These are phyloP conservation scores for Ormyrus nitidulus DNA, from an alignment of 2,888 invertebrate species.

Conservation along the genomic window DNA sequence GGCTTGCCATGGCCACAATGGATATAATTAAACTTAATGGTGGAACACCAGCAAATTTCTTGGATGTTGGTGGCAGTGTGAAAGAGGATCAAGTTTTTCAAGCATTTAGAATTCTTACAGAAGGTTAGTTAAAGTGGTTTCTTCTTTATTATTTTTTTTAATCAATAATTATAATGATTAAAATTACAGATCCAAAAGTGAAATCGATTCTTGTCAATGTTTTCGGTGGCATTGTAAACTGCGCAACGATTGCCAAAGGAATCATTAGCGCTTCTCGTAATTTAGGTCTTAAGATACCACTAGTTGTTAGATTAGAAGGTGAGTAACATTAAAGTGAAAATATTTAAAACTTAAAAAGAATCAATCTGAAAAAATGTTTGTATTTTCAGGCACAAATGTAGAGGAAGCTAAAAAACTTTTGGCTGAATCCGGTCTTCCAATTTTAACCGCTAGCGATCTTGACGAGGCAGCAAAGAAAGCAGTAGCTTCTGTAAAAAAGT, in stretches of 20 bases:
- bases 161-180: constrained; percentile 23
- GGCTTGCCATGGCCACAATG: constrained; percentile 99
- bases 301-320: constrained; percentile 97
- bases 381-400: constrained; percentile 76
- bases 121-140: constrained; percentile 74
- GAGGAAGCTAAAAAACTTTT: constrained; percentile 88
- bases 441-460: constrained; percentile 88
- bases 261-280: constrained; percentile 92
- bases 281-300: constrained; percentile 87
- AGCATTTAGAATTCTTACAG: constrained; percentile 92
- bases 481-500: constrained; percentile 76
- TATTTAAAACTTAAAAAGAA: neutral
- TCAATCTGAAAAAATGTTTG: neutral
- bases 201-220: constrained; percentile 98
- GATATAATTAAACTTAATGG: constrained; percentile 98
- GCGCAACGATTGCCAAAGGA: constrained; percentile 96
- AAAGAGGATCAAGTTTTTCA: constrained; percentile 95
- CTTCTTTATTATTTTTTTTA: neutral
- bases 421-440: constrained; percentile 87
- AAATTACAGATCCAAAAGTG: constrained; percentile 86
- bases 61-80: constrained; percentile 98
- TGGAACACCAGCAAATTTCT: constrained; percentile 97
- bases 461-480: constrained; percentile 96
- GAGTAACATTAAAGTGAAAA: constrained; percentile 41
- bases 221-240: constrained; percentile 99